Evolutionary conservation across 2,797 vertebrate species (phyloP), one percentile per base, ranked within the genome.

Genomic region (Falco berigora): DNA sequence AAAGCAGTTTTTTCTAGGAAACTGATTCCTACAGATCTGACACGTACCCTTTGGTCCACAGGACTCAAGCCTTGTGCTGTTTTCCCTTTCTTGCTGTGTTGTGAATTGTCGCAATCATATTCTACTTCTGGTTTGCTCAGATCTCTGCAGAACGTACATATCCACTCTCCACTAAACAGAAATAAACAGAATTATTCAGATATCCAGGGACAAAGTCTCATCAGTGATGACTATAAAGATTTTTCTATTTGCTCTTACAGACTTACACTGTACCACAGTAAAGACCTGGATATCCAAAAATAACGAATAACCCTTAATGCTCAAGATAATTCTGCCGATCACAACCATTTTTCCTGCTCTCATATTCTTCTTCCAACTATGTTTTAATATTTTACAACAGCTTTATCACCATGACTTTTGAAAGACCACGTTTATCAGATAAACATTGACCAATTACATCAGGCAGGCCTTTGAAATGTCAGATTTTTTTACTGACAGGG

Each of bases 131-230:
- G 99, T 66, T 96, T 98, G 77, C 97, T 97, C 82, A 99, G 96
- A 97, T 98, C 99, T 98, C 99, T 99, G 96, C 99, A 99, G 98
- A 99, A 99, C 0, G 99, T 99, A 97, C 99, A 99, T 97, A 99
- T 99, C 98, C 99, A 99, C 88, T 99, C 99, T 69, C 99, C 99
- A 97, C 99, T 99, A 52, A 82, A 96, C 40, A 96, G 59, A 72
- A 91, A 96, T 59, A 95, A 40, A 71, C 38, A 62, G 42, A 86
- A 34, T 97, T 88, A 97, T 64, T 97, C 38, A 96, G 24, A 44
- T 13, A 90, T 76, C 56, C 50, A 77, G 47, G 30, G 53, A 66
- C 28, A 56, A 92, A 66, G 53, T 46, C 68, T 74, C 77, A 64
- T 10, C 47, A 77, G 30, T 44, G 24, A 74, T 36, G 38, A 46